These are phyloP conservation scores for Burhinus bistriatus DNA, from an alignment of 2,113 vertebrate genomes.

Conservation along the genomic window DNA sequence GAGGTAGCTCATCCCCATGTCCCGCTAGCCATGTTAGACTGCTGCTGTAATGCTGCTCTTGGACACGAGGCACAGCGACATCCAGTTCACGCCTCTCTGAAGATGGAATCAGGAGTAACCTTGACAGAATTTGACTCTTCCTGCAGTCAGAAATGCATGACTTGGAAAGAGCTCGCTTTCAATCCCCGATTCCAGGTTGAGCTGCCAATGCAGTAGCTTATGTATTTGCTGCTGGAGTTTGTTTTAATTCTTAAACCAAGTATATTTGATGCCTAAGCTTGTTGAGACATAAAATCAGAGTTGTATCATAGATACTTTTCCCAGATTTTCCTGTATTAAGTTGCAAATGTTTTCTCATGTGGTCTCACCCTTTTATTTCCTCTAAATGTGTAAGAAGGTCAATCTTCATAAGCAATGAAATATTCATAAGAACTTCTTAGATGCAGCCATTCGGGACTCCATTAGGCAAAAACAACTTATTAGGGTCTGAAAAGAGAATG, in stretches of 20 bases:
- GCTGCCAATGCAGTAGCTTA: not conserved
- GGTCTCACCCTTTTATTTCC: not conserved
- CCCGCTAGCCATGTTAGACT: rapidly evolving
- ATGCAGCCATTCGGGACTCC: not conserved
- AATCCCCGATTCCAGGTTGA: not conserved
- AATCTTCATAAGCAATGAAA: not conserved
- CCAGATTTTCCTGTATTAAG: not conserved
- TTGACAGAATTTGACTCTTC: not conserved
- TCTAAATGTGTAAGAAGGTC: slow-evolving; percentile 16
- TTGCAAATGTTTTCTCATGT: not conserved
- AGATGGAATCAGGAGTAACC: not conserved
- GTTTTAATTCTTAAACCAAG: not conserved
- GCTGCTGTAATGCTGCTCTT: not conserved
- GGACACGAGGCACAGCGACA: not conserved
- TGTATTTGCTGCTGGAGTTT: not conserved
- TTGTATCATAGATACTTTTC: not conserved
- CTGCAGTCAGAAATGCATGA: not conserved
- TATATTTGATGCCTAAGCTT: not conserved
- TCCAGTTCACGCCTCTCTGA: not conserved
- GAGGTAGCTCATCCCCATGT: too few species aligned
- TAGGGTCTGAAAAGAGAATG: not conserved
- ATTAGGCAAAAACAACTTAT: slow-evolving; percentile 12
- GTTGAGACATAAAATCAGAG: not conserved
- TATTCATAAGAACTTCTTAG: slow-evolving; percentile 25
- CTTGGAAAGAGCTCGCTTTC: not conserved